These are phyloP conservation scores for Oedothorax gibbosus DNA, from an alignment of 1,140 invertebrate species.

Conservation along the genomic window DNA sequence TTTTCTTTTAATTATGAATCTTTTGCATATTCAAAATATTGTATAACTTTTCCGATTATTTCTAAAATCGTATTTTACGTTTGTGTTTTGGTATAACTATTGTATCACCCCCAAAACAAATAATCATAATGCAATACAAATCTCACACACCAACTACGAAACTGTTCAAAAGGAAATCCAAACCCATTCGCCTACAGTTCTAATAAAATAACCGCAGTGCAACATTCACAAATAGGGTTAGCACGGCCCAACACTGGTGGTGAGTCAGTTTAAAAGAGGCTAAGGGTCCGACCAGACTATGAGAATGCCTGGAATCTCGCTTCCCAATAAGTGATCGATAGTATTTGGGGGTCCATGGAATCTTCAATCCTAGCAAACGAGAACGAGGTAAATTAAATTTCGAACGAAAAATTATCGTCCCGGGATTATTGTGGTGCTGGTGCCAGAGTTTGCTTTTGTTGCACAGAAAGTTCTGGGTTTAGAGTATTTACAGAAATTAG, in stretches of 20 bases:
- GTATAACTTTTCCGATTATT: too few relatives aligned
- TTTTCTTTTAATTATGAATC: too few relatives aligned
- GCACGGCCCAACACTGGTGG: constrained; percentile 7
- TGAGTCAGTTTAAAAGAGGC: constrained; percentile 7
- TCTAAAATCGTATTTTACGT: too few relatives aligned
- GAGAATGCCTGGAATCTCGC: constrained; percentile 24
- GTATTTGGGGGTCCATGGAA: background rate
- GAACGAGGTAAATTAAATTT: constrained; percentile 48
- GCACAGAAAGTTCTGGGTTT: background rate
- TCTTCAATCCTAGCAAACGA: constrained; percentile 3
- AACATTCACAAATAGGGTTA: background rate
- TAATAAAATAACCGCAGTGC: background rate
- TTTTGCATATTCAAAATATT: too few relatives aligned
- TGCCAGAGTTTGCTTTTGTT: constrained; percentile 1
- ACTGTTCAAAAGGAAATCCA: too few relatives aligned
- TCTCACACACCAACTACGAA: too few relatives aligned
- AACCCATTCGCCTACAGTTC: too few relatives aligned
- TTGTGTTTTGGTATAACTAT: too few relatives aligned
- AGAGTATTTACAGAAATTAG: too few relatives aligned
- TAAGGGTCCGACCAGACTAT: background rate
- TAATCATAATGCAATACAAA: too few relatives aligned
- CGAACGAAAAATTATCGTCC: constrained; percentile 36
- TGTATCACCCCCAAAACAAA: too few relatives aligned
- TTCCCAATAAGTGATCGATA: constrained; percentile 43
- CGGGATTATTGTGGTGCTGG: constrained; percentile 14